Conservation (phyloP, 2,888 invertebrate genomes). For the Catocala fraxini region DNA sequence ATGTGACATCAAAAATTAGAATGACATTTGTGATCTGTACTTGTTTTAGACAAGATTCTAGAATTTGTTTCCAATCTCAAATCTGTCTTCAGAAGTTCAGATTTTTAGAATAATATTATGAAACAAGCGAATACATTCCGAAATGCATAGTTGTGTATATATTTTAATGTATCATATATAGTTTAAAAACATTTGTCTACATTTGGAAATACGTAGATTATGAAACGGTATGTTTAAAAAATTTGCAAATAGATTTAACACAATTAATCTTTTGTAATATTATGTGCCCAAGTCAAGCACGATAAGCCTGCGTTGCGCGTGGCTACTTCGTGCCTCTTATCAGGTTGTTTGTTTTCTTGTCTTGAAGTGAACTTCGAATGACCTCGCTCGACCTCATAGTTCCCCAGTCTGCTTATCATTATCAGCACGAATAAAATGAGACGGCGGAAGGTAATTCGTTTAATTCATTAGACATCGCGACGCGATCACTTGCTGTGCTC, state of each 20-base stretch:
- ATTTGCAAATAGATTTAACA: constrained; percentile 19
- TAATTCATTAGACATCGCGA: constrained; percentile 73
- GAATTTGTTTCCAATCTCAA: no score
- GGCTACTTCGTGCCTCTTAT: constrained; percentile 83
- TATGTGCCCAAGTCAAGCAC: constrained; percentile 35
- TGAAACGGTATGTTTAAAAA: constrained; percentile 50
- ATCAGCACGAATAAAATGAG: constrained; percentile 82
- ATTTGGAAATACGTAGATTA: constrained; percentile 2
- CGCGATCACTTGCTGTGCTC: constrained; percentile 57
- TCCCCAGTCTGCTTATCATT: constrained; percentile 81
- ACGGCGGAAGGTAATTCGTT: constrained; percentile 73
- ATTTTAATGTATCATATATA: no score
- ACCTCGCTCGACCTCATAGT: constrained; percentile 84
- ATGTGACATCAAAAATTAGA: no score
- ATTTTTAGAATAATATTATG: no score
- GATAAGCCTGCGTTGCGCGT: constrained; percentile 76
- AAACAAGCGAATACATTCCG: no score
- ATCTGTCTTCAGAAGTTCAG: no score
- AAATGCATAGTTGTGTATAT: no score
- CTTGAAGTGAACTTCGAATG: constrained; percentile 80
- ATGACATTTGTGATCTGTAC: no score
- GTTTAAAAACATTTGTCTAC: no score
- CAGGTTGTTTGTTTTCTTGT: constrained; percentile 82
- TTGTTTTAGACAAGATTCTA: no score
- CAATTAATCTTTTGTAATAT: constrained; percentile 37